Evolutionary conservation across 2,113 vertebrate species (phyloP).

Genomic region (Rana temporaria): DNA sequence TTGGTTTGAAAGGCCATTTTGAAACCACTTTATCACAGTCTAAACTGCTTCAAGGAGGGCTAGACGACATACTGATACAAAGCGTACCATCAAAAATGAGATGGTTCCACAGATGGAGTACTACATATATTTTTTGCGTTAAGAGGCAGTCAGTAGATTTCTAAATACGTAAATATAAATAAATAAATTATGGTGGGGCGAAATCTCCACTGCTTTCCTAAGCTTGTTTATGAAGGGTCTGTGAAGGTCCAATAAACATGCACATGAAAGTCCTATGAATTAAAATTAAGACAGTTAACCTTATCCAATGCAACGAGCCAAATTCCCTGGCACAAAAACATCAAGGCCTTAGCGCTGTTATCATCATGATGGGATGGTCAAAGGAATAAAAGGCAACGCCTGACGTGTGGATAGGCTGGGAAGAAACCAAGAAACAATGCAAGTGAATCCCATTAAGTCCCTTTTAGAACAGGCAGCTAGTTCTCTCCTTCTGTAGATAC

Average conservation of each 20-base stretch:
- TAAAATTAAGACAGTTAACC: slow-evolving; percentile 13
- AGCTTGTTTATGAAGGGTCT: slow-evolving; percentile 29
- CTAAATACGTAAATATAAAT: neutral
- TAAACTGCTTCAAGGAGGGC: neutral
- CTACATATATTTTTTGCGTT: neutral
- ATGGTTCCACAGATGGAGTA: neutral
- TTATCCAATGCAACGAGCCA: slow-evolving; percentile 56
- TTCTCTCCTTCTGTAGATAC: slow-evolving; percentile 63
- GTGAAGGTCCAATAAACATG: neutral
- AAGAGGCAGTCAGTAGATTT: neutral
- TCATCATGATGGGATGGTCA: slow-evolving; percentile 58
- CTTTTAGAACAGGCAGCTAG: slow-evolving; percentile 62
- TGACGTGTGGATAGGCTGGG: slow-evolving; percentile 59
- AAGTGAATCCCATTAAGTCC: slow-evolving; percentile 51
- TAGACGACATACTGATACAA: neutral
- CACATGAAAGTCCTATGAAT: neutral
- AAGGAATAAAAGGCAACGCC: slow-evolving; percentile 65
- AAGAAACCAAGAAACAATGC: slow-evolving; percentile 59
- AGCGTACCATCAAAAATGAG: neutral
- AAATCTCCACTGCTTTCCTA: slow-evolving; percentile 5
- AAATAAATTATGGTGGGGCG: neutral
- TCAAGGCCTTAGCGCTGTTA: slow-evolving; percentile 65
- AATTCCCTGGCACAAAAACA: slow-evolving; percentile 59
- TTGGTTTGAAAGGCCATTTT: slow-evolving; percentile 25
- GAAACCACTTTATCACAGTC: no score